These are phyloP conservation scores for Bufo gargarizans DNA, from an alignment of 2,113 vertebrate species.

Conservation along the genomic window DNA sequence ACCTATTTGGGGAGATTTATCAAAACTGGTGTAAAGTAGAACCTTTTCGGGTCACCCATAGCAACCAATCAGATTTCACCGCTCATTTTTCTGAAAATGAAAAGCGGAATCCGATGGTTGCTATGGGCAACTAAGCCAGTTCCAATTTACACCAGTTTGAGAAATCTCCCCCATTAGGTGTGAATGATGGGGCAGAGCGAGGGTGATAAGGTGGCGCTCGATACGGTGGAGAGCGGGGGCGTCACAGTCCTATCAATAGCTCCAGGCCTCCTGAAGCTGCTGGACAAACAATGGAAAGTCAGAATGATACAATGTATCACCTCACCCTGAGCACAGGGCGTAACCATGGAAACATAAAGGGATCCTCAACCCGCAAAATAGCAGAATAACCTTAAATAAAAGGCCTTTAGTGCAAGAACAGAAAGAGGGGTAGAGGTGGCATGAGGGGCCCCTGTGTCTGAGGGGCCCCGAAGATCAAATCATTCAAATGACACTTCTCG, in stretches of 20 bases:
- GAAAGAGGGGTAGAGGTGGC: too few relatives aligned
- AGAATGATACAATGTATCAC: neutral
- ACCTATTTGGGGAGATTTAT: neutral
- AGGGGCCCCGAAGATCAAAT: too few relatives aligned
- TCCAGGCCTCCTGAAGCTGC: neutral
- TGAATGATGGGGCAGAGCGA: constrained; percentile 35
- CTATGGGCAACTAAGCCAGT: too few relatives aligned
- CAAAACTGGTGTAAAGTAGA: too few relatives aligned
- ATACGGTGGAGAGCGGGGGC: neutral
- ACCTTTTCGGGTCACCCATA: too few relatives aligned
- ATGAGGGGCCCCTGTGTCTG: too few relatives aligned
- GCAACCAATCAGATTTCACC: too few relatives aligned
- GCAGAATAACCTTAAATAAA: neutral
- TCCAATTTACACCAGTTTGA: too few relatives aligned
- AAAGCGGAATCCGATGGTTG: too few relatives aligned
- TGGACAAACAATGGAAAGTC: neutral
- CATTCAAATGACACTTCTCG: too few relatives aligned
- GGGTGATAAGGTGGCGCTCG: constrained; percentile 1
- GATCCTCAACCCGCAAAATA: neutral
- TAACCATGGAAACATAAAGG: neutral
- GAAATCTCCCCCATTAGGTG: neutral
- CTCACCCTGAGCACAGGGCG: neutral
- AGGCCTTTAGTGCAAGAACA: too few relatives aligned
- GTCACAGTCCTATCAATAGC: constrained; percentile 24
- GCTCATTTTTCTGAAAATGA: too few relatives aligned